Evolutionary conservation across 2,113 vertebrate genomes (phyloP).

Genomic region (Pavo muticus): DNA sequence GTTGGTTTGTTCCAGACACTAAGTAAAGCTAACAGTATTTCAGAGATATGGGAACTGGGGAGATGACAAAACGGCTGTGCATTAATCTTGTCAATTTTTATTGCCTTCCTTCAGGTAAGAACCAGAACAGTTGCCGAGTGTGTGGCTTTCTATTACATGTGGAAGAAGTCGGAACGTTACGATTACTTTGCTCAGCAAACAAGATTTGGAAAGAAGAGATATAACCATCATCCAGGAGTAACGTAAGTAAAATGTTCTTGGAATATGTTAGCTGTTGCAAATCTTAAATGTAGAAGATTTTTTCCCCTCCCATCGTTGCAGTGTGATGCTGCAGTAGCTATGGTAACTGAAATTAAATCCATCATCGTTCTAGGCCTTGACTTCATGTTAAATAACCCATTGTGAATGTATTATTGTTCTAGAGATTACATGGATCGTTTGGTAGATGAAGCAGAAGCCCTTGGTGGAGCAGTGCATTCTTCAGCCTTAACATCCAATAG

Average conservation of each 20-base stretch:
- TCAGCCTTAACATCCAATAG: slow-evolving; percentile 86
- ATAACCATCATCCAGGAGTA: slow-evolving; percentile 96
- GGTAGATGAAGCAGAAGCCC: slow-evolving; percentile 94
- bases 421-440: slow-evolving; percentile 98
- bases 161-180: slow-evolving; percentile 98
- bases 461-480: slow-evolving; percentile 87
- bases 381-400: neutral
- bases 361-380: neutral
- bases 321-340: neutral
- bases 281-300: neutral
- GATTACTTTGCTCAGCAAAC: slow-evolving; percentile 98
- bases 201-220: slow-evolving; percentile 96
- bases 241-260: slow-evolving; percentile 85
- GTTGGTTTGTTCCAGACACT: neutral
- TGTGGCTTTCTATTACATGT: slow-evolving; percentile 99
- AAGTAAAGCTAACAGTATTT: neutral
- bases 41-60: neutral
- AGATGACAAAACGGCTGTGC: neutral
- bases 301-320: neutral
- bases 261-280: neutral
- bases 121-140: slow-evolving; percentile 95
- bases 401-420: neutral
- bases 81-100: neutral
- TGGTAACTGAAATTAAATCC: neutral
- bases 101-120: slow-evolving; percentile 82